Conservation (phyloP, 2,113 vertebrate genomes). For the Phrynosoma platyrhinos region DNA sequence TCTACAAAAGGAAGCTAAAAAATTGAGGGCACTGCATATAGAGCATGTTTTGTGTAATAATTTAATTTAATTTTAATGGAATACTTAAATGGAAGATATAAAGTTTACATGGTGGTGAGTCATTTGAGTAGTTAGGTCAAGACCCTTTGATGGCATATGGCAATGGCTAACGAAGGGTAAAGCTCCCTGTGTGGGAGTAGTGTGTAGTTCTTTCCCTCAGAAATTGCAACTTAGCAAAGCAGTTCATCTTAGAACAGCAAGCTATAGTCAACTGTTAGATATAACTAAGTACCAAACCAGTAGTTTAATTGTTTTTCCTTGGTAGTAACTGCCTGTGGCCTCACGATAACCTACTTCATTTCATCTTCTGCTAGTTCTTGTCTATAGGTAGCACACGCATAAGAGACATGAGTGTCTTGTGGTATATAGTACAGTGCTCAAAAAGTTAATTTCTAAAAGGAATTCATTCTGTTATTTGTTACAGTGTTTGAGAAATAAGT, state of each 20-base stretch:
- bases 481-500: too few species aligned
- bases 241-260: neutral
- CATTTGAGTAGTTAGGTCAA: neutral
- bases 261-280: too few species aligned
- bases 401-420: too few species aligned
- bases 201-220: neutral
- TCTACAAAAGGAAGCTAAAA: conserved; percentile 24
- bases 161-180: accelerated
- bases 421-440: too few species aligned
- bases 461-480: too few species aligned
- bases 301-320: neutral
- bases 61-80: conserved; percentile 31
- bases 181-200: neutral
- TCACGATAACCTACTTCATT: neutral
- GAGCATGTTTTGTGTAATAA: conserved; percentile 29
- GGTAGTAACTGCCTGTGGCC: neutral
- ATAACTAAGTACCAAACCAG: too few species aligned
- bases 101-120: conserved; percentile 2
- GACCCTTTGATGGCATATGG: neutral
- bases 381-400: too few species aligned
- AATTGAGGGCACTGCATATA: neutral
- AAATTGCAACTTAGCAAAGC: neutral
- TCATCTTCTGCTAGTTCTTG: too few species aligned
- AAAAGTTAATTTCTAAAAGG: too few species aligned
- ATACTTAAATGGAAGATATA: conserved; percentile 30